Evolutionary conservation across 2,797 vertebrate genomes (phyloP), one percentile per base, ranked within the genome.

Genomic region (Rhadinocentrus ornatus): DNA sequence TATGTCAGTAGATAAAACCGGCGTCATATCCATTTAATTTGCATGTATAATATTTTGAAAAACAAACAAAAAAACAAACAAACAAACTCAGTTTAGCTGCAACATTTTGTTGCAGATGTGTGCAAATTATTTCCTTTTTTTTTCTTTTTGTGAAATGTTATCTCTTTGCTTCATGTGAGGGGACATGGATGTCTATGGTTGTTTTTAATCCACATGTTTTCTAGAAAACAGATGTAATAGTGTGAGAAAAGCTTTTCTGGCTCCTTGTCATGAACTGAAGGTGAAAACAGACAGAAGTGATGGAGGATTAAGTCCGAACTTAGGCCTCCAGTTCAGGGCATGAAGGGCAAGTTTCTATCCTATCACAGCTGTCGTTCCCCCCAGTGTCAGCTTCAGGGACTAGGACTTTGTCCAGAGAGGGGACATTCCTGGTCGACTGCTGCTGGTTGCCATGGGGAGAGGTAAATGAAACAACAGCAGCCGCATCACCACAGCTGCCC

Each of bases 361-460:
- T 82, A 72, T 85, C 92, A 90, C 92, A 92, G 93, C 92, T 94
- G 94, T 85, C 82, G 77, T 77, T 85, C 87, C 89, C 79, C 74
- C 86, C 80, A 63, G 87, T 90, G 87, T 89, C 90, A 88, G 90
- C 89, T 91, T 91, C 75, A 72, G 85, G 88, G 89, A 90, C 88
- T 86, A 93, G 93, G 91, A 96, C 94, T 96, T 96, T 96, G 96
- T 96, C 96, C 96, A 93, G 94, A 94, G 94, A 95, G 95, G 94
- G 95, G 94, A 96, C 96, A 97, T 98, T 97, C 97, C 96, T 98
- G 95, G 91, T 92, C 84, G 77, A 87, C 93, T 85, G 91, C 93
- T 94, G 95, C 91, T 95, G 95, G 97, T 98, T 98, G 96, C 96
- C 96, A 98, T 97, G 96, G 96, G 91, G 95, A 97, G 95, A 93